Conservation (phyloP, 2,113 vertebrate species). For the Rhombomys opimus region DNA sequence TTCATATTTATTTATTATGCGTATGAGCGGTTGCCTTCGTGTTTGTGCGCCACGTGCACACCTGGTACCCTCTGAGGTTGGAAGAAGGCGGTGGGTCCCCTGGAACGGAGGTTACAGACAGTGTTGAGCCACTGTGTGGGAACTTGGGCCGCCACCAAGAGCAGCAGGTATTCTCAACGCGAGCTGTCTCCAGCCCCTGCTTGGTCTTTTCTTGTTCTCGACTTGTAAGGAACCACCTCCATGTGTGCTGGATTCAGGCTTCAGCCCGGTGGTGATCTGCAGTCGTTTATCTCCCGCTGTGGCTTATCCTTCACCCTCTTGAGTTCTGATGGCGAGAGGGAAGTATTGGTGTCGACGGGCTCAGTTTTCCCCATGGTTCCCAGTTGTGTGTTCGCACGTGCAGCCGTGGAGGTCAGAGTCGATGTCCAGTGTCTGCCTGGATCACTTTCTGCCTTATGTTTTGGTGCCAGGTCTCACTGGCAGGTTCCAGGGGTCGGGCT, state of each 20-base stretch:
- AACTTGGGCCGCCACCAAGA: background rate
- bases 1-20: background rate
- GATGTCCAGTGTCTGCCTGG: background rate
- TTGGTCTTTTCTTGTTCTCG: background rate
- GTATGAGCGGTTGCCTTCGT: background rate
- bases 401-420: background rate
- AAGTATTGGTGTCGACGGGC: background rate
- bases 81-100: background rate
- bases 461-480: background rate
- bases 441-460: background rate
- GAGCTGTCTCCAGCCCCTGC: background rate
- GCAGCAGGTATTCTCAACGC: background rate
- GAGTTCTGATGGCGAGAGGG: background rate
- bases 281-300: background rate
- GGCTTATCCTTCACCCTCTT: background rate
- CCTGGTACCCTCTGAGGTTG: background rate
- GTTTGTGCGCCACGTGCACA: background rate
- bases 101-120: background rate
- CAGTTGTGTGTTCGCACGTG: background rate
- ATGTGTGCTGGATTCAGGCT: background rate
- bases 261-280: background rate
- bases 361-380: background rate
- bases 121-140: background rate
- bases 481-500: background rate
- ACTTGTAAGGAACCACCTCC: too few species aligned